Evolutionary conservation across 2,797 vertebrate species (phyloP), one percentile per base, ranked within the genome.

Genomic region (Fistularia tabacaria): DNA sequence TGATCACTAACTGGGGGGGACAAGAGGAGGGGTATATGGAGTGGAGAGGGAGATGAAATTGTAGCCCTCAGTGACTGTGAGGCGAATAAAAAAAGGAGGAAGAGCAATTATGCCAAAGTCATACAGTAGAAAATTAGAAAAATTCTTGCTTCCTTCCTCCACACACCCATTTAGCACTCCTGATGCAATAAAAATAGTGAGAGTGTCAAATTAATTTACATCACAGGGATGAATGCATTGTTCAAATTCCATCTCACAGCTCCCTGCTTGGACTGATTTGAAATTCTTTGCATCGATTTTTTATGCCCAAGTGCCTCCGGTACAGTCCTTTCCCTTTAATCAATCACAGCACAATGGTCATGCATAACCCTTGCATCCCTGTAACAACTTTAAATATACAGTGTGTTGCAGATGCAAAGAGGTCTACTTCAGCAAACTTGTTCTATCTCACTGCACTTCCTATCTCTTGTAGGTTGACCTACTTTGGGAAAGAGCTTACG

Each of bases 231-330:
- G 54, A 43, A 38, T 62, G 65, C 62, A 67, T 80, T 86, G 74
- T 74, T 81, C 77, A 62, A 54, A 78, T 73, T 25, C 69, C 62
- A 79, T 77, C 71, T 73, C 60, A 47, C 62, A 38, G 58, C 76
- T 81, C 47, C 79, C 73, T 48, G 64, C 85, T 86, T 85, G 82
- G 84, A 88, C 89, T 83, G 81, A 92, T 92, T 89, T 92, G 63
- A 90, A 91, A 91, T 86, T 76, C 75, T 80, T 85, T 49, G 64
- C 74, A 91, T 93, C 74, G 89, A 92, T 94, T 88, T 63, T 74
- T 71, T 69, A 67, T 64, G 69, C 60, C 82, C 79, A 51, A 47
- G 85, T 69, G 77, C 67, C 60, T 87, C 76, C 42, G 66, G 51
- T 65, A 41, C 10, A 10, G 46, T 57, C 62, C 58, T 51, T 49